A percentile compares a stretch with the other conserved stretches of the same genome.
These are phyloP conservation scores for Triops longicaudatus DNA, from an alignment of 1,140 invertebrate genomes.

Conservation along the genomic window DNA sequence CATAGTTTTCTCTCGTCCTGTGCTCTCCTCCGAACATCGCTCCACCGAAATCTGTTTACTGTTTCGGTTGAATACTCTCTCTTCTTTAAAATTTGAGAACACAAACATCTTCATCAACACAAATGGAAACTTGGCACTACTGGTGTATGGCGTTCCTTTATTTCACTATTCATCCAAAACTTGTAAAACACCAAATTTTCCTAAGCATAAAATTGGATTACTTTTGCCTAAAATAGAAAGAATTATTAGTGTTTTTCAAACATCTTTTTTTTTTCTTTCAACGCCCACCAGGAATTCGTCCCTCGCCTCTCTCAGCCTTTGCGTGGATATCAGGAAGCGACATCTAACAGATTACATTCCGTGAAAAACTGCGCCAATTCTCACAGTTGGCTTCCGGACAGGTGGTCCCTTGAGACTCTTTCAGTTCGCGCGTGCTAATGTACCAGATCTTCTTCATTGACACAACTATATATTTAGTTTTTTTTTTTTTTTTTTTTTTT, in stretches of 20 bases:
- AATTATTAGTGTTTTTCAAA: no score
- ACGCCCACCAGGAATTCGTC: no score
- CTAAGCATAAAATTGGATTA: no score
- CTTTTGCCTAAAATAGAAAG: no score
- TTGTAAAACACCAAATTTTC: no score
- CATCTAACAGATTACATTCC: neutral
- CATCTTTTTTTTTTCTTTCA: no score
- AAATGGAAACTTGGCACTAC: neutral
- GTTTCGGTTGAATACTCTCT: neutral
- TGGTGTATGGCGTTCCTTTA: neutral
- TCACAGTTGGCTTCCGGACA: neutral
- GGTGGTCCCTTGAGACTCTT: neutral
- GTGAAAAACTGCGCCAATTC: neutral
- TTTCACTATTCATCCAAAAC: neutral
- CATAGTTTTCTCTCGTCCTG: no score
- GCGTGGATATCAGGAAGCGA: neutral
- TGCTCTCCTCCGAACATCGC: no score
- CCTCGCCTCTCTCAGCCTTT: no score
- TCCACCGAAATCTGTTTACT: neutral
- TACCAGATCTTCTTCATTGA: neutral
- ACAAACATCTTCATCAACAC: slow-evolving; percentile 1
- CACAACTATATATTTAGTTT: neutral
- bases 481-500: no score
- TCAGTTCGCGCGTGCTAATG: neutral
- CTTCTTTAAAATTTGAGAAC: neutral